Percentiles rank a stretch among this genome's conserved stretches.
Conservation (phyloP, 2,888 invertebrate genomes). For the Phyto melanocephala region DNA sequence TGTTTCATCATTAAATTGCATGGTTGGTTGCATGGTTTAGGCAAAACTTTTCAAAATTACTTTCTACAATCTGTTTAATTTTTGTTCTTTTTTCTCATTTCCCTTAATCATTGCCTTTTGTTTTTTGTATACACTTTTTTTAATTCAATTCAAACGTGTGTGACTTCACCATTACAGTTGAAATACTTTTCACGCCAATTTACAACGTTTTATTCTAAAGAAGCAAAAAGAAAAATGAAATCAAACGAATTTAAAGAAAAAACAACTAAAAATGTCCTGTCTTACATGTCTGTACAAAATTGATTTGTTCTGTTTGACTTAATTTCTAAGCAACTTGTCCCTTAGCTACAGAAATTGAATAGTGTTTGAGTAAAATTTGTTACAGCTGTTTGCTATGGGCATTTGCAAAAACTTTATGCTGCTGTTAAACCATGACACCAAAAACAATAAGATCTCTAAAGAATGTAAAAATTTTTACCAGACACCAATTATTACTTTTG, state of each 20-base stretch:
- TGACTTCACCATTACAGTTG: too few species aligned
- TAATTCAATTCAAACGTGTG: background rate
- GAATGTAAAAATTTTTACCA: background rate
- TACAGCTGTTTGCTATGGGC: conserved; percentile 64
- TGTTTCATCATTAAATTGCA: too few species aligned
- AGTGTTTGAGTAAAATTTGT: conserved; percentile 48
- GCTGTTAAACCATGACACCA: conserved; percentile 62
- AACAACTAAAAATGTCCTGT: background rate
- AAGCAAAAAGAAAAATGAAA: background rate
- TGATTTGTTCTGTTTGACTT: conserved; percentile 72
- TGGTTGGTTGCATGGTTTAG: too few species aligned
- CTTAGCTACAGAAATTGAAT: background rate
- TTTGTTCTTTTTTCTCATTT: conserved; percentile 10
- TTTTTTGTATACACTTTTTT: background rate
- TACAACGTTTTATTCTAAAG: conserved; percentile 46
- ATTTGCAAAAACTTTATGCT: conserved; percentile 48
- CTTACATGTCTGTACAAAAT: conserved; percentile 67
- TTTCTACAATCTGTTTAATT: too few species aligned
- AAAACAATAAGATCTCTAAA: conserved; percentile 30
- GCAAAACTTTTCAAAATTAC: too few species aligned
- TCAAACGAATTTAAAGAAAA: background rate
- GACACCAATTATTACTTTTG: too few species aligned
- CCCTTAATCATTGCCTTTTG: background rate
- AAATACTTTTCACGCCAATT: conserved; percentile 30
- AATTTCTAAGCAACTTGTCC: conserved; percentile 62